These are phyloP conservation scores for Caerostris darwini DNA, from an alignment of 1,140 invertebrate species.

Conservation along the genomic window DNA sequence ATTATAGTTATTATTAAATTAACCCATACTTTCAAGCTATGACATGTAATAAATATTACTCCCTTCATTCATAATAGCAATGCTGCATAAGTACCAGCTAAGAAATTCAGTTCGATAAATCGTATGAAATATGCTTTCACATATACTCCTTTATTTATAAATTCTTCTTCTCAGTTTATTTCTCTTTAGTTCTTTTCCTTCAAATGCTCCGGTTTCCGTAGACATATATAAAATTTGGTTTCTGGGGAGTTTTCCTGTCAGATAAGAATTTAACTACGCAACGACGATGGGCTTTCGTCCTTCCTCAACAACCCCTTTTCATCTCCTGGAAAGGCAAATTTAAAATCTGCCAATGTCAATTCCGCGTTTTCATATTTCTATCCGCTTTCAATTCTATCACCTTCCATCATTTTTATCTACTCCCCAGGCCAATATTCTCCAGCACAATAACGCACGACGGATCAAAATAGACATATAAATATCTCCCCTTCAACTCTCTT, in stretches of 20 bases:
- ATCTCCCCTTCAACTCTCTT: slow-evolving; percentile 30
- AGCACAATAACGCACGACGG: slow-evolving; percentile 58
- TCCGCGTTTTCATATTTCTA: slow-evolving; percentile 61
- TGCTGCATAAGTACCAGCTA: background rate
- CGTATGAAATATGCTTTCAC: background rate
- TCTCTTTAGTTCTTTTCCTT: background rate
- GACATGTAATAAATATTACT: too few relatives aligned
- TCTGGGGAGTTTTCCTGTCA: slow-evolving; percentile 15
- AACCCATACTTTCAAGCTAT: too few relatives aligned
- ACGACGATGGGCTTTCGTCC: slow-evolving; percentile 33
- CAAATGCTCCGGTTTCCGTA: background rate
- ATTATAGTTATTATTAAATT: too few relatives aligned
- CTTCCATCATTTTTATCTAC: slow-evolving; percentile 66
- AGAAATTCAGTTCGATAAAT: background rate
- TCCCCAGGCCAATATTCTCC: slow-evolving; percentile 49
- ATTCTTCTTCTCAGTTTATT: background rate
- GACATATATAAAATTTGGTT: slow-evolving; percentile 52
- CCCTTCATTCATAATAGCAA: background rate
- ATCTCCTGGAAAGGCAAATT: slow-evolving; percentile 53
- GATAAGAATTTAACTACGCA: slow-evolving; percentile 54
- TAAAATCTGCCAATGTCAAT: slow-evolving; percentile 64
- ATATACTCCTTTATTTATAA: background rate
- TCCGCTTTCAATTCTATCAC: slow-evolving; percentile 52
- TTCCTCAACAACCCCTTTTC: slow-evolving; percentile 23
- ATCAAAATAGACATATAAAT: slow-evolving; percentile 69